Evolutionary conservation across 2,888 invertebrate genomes (phyloP).

Genomic region (Dione juno): DNA sequence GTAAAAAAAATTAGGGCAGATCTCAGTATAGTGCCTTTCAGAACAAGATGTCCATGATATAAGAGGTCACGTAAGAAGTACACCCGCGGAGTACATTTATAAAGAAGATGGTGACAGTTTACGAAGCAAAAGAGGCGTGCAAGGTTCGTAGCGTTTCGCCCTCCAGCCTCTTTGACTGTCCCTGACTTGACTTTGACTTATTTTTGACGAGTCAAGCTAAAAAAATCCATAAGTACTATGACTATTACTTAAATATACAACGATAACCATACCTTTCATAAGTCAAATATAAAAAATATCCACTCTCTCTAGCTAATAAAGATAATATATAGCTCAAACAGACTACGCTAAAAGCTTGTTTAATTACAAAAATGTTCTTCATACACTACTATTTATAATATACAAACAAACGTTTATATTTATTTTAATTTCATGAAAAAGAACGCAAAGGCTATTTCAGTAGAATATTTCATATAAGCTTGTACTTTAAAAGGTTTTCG

Average conservation of each 20-base stretch:
- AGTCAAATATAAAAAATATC: neutral
- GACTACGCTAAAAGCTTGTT: slow-evolving; percentile 6
- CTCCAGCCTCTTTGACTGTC: no score
- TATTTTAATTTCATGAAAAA: slow-evolving; percentile 14
- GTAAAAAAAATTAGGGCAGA: no score
- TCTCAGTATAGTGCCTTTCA: no score
- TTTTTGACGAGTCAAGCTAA: no score
- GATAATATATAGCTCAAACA: slow-evolving; percentile 9
- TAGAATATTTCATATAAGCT: slow-evolving; percentile 38
- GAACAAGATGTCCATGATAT: no score
- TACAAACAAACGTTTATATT: slow-evolving; percentile 18
- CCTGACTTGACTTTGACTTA: no score
- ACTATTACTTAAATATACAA: neutral
- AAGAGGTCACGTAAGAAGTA: no score
- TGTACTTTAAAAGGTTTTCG: slow-evolving; percentile 47
- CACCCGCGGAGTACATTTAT: no score
- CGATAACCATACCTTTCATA: neutral
- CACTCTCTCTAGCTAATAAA: neutral
- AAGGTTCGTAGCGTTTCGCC: no score
- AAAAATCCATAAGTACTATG: no score
- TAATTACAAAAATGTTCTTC: slow-evolving; percentile 15
- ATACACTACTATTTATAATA: slow-evolving; percentile 11
- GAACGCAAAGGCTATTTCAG: slow-evolving; percentile 11
- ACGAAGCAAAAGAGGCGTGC: no score
- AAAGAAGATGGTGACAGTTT: no score